These are phyloP conservation scores for Myathropa florea DNA, from an alignment of 2,888 invertebrate species.

Conservation along the genomic window DNA sequence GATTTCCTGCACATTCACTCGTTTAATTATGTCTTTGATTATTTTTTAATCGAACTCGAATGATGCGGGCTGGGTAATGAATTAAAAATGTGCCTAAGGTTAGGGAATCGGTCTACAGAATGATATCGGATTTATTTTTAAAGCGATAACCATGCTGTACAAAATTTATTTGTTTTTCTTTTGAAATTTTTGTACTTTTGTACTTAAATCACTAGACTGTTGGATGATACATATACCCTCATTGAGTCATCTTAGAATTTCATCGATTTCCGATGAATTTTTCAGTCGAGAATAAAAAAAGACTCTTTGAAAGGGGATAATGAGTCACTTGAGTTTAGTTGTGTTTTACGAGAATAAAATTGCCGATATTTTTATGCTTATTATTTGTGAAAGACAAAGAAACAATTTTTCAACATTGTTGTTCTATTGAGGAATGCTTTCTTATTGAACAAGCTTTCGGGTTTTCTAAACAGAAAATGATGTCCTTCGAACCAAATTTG, in stretches of 20 bases:
- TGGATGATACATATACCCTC: not conserved
- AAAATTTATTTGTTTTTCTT: not conserved
- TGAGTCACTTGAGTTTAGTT: not conserved
- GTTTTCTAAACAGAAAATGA: too few species aligned
- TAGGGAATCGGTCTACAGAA: conserved; percentile 32
- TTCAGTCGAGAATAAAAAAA: not conserved
- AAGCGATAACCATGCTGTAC: conserved; percentile 25
- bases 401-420: too few species aligned
- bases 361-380: too few species aligned
- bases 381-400: too few species aligned
- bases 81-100: conserved; percentile 44
- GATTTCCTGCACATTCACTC: conserved; percentile 48
- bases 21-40: conserved; percentile 55
- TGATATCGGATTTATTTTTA: conserved; percentile 68
- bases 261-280: not conserved
- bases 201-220: not conserved
- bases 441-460: too few species aligned
- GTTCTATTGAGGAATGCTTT: too few species aligned
- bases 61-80: conserved; percentile 38
- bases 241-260: not conserved
- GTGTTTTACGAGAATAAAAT: too few species aligned
- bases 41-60: conserved; percentile 27
- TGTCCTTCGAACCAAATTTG: too few species aligned
- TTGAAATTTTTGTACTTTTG: not conserved
- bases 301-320: not conserved